Conservation (phyloP, 2,888 invertebrate species). For the Caenorhabditis macrosperma region DNA sequence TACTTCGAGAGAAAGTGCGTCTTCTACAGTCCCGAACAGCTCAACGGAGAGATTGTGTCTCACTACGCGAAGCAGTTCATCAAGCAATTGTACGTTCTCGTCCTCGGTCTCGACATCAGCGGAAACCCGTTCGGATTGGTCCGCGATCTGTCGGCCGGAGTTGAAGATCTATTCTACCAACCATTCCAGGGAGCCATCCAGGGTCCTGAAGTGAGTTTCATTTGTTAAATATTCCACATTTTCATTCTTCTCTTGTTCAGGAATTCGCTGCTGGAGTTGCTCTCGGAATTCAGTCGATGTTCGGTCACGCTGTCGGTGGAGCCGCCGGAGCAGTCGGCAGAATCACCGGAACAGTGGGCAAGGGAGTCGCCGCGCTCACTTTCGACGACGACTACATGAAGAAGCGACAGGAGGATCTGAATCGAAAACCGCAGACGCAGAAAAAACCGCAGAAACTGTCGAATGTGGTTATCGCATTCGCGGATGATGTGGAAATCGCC, state of each 20-base stretch:
- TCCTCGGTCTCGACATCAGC: conserved; percentile 96
- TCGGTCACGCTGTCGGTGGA: conserved; percentile 91
- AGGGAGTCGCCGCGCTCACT: conserved; percentile 92
- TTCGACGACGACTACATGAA: conserved; percentile 90
- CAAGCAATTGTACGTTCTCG: conserved; percentile 87
- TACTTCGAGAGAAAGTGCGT: conserved; percentile 86
- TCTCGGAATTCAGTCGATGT: conserved; percentile 92
- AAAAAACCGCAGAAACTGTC: no score
- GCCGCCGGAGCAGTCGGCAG: conserved; percentile 96
- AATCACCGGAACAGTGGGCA: conserved; percentile 85
- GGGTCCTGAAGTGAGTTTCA: conserved; percentile 87
- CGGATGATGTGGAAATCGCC: conserved; percentile 72
- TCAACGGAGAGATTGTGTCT: conserved; percentile 88
- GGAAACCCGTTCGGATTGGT: conserved; percentile 99
- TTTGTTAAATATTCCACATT: neutral
- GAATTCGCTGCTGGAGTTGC: conserved; percentile 98
- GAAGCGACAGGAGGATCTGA: conserved; percentile 91
- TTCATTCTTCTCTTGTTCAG: conserved; percentile 34
- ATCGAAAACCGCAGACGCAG: conserved; percentile 87
- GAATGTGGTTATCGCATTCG: conserved; percentile 85
- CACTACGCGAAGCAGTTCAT: conserved; percentile 94
- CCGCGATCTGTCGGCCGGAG: conserved; percentile 94
- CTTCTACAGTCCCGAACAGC: conserved; percentile 91
- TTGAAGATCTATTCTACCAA: conserved; percentile 98
- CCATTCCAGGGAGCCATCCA: conserved; percentile 98